A percentile compares a stretch with the other conserved stretches of the same genome.
Conservation (phyloP, 2,888 invertebrate genomes). For the Crioceris asparagi region DNA sequence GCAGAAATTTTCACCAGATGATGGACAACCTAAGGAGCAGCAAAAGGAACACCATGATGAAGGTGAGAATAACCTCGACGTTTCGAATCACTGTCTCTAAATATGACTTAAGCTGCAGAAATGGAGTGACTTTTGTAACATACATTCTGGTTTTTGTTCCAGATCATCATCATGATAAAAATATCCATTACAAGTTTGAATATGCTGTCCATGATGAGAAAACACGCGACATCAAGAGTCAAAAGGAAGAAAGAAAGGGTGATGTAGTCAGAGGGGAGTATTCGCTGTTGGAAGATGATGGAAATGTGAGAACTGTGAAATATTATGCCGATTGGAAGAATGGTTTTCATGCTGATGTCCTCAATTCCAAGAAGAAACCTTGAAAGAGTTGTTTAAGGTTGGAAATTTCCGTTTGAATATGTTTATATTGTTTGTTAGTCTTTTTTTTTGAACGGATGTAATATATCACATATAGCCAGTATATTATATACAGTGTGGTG, state of each 20-base stretch:
- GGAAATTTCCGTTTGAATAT: neutral
- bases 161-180: slow-evolving; percentile 17
- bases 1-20: too few relatives aligned
- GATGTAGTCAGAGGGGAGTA: slow-evolving; percentile 58
- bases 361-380: slow-evolving; percentile 39
- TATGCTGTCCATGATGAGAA: slow-evolving; percentile 64
- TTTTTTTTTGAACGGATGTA: too few relatives aligned
- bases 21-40: too few relatives aligned
- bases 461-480: too few relatives aligned
- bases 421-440: too few relatives aligned
- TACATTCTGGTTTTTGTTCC: too few relatives aligned
- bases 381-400: neutral
- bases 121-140: too few relatives aligned
- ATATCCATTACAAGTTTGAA: slow-evolving; percentile 51
- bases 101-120: too few relatives aligned
- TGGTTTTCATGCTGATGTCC: slow-evolving; percentile 64
- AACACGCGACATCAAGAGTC: slow-evolving; percentile 64
- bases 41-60: too few relatives aligned
- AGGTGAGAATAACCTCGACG: too few relatives aligned
- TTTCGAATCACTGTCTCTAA: too few relatives aligned
- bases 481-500: too few relatives aligned
- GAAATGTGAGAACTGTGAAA: slow-evolving; percentile 62
- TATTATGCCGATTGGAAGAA: slow-evolving; percentile 71
- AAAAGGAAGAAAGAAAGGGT: slow-evolving; percentile 61
- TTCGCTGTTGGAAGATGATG: slow-evolving; percentile 55